Evolutionary conservation across 1,140 invertebrate genomes (phyloP).

Genomic region (Branchinecta lynchi): DNA sequence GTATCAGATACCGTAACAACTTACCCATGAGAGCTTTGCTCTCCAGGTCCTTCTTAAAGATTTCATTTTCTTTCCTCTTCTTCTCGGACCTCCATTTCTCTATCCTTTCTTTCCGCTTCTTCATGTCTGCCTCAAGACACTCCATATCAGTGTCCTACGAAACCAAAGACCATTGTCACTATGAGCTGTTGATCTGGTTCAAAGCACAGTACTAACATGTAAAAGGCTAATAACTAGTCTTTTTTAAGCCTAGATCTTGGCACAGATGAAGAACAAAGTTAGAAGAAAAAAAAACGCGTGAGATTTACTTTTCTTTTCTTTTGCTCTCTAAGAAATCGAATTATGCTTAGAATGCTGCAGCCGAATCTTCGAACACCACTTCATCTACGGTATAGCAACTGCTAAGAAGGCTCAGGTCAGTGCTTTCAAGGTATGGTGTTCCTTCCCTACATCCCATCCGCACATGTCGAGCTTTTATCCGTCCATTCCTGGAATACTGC

Average conservation of each 20-base stretch:
- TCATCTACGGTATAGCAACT: no score
- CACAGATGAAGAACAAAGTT: not conserved
- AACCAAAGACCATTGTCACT: not conserved
- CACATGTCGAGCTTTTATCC: no score
- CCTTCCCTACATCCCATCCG: no score
- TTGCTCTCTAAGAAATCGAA: no score
- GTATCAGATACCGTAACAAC: no score
- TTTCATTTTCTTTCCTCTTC: slow-evolving; percentile 65
- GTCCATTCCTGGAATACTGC: no score
- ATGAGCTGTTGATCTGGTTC: not conserved
- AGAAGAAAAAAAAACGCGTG: not conserved
- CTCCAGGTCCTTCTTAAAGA: slow-evolving; percentile 53
- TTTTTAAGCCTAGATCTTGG: not conserved
- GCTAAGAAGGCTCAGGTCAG: no score
- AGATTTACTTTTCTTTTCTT: no score
- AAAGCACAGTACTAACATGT: not conserved
- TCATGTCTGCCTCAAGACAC: slow-evolving; percentile 85
- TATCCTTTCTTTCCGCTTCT: slow-evolving; percentile 79
- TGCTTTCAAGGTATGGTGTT: no score
- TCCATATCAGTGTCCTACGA: slow-evolving; percentile 48
- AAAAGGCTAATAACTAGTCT: not conserved
- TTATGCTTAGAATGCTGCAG: no score
- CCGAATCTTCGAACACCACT: no score
- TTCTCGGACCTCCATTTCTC: slow-evolving; percentile 79
- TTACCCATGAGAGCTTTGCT: slow-evolving; percentile 34